Percentiles rank a stretch among this genome's conserved stretches.
Conservation (phyloP, 2,888 invertebrate genomes). For the Nemapogon koenigi region DNA sequence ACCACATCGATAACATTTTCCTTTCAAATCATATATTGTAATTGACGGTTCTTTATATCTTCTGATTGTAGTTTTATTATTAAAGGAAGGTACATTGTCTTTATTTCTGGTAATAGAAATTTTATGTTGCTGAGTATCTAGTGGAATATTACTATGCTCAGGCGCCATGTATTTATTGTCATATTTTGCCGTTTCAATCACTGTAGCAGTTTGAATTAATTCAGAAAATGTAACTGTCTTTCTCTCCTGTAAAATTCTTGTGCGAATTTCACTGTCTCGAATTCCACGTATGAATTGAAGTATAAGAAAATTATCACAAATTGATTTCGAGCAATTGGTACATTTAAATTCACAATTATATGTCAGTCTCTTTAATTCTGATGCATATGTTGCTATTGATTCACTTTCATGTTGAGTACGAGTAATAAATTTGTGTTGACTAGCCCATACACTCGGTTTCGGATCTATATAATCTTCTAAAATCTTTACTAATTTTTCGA, state of each 20-base stretch:
- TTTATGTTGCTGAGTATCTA: too few species aligned
- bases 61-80: background rate
- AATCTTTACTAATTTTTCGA: too few species aligned
- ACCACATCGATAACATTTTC: constrained; percentile 1
- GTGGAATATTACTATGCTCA: too few species aligned
- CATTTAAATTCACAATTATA: constrained; percentile 13
- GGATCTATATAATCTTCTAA: too few species aligned
- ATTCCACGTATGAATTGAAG: constrained; percentile 1
- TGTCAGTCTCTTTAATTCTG: constrained; percentile 9
- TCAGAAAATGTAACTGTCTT: background rate
- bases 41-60: background rate
- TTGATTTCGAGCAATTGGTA: constrained; percentile 8
- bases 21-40: too few species aligned
- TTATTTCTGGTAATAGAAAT: background rate
- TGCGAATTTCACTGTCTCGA: background rate
- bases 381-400: background rate
- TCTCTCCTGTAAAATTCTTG: background rate
- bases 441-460: too few species aligned
- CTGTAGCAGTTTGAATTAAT: background rate
- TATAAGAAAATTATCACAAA: background rate
- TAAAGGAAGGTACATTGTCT: background rate
- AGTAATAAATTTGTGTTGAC: background rate
- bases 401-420: background rate
- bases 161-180: constrained; percentile 1
- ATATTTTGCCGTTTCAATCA: constrained; percentile 1